Evolutionary conservation across 2,113 vertebrate genomes (phyloP), one percentile per base, ranked within the genome.

Genomic region (Oreocharis arfaki): DNA sequence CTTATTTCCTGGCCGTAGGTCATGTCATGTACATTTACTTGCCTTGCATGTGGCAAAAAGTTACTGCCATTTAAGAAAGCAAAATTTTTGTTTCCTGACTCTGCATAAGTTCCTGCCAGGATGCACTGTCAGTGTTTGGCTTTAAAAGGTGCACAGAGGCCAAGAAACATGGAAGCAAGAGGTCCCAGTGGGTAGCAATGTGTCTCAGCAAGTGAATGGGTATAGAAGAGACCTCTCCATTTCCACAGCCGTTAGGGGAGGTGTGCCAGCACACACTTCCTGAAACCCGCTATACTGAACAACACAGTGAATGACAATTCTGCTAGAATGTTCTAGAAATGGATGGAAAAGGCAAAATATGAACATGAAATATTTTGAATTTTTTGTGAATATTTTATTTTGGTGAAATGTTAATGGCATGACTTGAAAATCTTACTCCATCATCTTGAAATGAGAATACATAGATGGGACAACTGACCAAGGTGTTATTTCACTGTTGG

Each of bases 111-210:
- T 85, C 17, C 17, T 85, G 24, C 13, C 32, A 30, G 30, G 28
- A 46, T 22, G n/a, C 0, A 1, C 15, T 46, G 46, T 16, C 47
- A 75, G 11, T 1, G 0, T 28, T 67, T 79, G 71, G 26, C 22
- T 57, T 64, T 67, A 53, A 70, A 53, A 50, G 20, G 8, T 37
- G 13, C 5, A 28, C 17, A 88, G 83, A 67, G n/a, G 35, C 10
- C 23, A 50, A 32, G 22, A 30, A 67, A 83, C 17, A 13, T 22
- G 24, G 41, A 56, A 16, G 21, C 23, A 78, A 32, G 9, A 1
- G 1, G 10, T 78, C 20, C 26, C 24, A 67, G 6, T 16, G 11
- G 22, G 39, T 9, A 82, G 28, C 20, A 88, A 26, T 13, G 12
- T 64, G 5, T 17, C 6, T 59, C 9, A 55, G 19, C 2, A 5